These are phyloP conservation scores for Dromaius novaehollandiae DNA, from an alignment of 2,113 vertebrate genomes.

Conservation along the genomic window DNA sequence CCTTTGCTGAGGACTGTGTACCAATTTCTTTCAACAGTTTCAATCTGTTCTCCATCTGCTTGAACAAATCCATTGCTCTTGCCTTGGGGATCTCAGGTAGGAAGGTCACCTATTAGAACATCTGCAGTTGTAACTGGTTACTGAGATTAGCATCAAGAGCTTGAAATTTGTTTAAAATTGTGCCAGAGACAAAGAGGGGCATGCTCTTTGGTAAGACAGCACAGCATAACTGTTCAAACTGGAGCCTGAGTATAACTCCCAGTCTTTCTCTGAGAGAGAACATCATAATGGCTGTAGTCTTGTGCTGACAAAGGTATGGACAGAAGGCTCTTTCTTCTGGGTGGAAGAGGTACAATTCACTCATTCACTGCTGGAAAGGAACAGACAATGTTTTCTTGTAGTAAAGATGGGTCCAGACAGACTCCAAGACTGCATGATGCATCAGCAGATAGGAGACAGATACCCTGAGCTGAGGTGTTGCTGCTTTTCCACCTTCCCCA, in stretches of 20 bases:
- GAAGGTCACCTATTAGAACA: neutral
- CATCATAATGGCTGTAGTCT: neutral
- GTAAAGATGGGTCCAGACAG: neutral
- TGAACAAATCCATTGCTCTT: neutral
- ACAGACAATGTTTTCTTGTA: neutral
- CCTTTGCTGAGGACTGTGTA: neutral
- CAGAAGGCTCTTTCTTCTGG: neutral
- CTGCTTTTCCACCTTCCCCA: neutral
- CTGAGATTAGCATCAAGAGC: neutral
- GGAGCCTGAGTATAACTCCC: neutral
- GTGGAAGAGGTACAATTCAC: neutral
- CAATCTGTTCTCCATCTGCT: neutral
- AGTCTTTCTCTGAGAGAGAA: neutral
- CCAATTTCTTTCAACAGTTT: neutral
- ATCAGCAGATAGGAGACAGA: neutral
- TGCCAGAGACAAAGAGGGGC: neutral
- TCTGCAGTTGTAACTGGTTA: neutral
- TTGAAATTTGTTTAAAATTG: neutral
- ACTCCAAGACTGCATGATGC: neutral
- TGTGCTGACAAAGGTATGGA: fast-evolving
- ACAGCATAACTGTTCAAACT: fast-evolving
- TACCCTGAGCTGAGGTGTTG: neutral
- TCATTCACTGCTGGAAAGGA: neutral
- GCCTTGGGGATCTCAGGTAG: neutral
- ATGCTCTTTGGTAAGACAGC: neutral